These are phyloP conservation scores for Glyptemys insculpta DNA, from an alignment of 2,797 vertebrate species.

Conservation along the genomic window DNA sequence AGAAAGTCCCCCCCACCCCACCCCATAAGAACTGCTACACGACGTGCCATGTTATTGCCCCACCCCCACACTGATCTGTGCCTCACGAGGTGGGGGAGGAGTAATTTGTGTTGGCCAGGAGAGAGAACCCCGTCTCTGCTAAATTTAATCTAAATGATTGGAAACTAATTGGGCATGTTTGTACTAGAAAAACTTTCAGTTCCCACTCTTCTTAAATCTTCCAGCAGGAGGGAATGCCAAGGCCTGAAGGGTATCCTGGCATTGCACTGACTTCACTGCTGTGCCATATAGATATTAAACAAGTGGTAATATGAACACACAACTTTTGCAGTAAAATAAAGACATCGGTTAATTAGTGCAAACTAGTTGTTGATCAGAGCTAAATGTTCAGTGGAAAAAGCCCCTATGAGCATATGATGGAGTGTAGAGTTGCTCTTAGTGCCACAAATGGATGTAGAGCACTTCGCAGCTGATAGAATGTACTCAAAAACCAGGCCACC, in stretches of 20 bases:
- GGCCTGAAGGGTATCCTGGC: neutral
- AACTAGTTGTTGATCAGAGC: constrained; percentile 31
- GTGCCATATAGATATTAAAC: neutral
- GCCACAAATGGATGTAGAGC: constrained; percentile 59
- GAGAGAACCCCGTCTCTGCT: neutral
- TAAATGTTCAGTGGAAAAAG: constrained; percentile 28
- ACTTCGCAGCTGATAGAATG: constrained; percentile 43
- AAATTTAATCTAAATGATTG: neutral
- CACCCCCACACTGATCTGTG: neutral
- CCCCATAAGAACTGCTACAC: constrained; percentile 4
- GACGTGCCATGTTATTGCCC: constrained; percentile 34
- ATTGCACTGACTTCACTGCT: neutral
- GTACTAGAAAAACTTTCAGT: neutral
- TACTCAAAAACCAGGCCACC: constrained; percentile 10
- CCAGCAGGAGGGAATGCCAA: constrained; percentile 16
- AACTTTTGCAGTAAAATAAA: constrained; percentile 13
- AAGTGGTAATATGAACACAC: neutral
- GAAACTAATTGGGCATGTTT: neutral
- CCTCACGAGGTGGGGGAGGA: neutral
- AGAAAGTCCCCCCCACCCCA: neutral
- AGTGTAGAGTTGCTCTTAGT: constrained; percentile 48
- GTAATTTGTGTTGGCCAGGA: neutral
- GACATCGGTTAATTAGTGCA: neutral
- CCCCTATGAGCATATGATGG: constrained; percentile 39
- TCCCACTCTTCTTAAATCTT: constrained; percentile 7